These are phyloP conservation scores for Cebus imitator DNA, from an alignment of 2,113 vertebrate species.

Conservation along the genomic window DNA sequence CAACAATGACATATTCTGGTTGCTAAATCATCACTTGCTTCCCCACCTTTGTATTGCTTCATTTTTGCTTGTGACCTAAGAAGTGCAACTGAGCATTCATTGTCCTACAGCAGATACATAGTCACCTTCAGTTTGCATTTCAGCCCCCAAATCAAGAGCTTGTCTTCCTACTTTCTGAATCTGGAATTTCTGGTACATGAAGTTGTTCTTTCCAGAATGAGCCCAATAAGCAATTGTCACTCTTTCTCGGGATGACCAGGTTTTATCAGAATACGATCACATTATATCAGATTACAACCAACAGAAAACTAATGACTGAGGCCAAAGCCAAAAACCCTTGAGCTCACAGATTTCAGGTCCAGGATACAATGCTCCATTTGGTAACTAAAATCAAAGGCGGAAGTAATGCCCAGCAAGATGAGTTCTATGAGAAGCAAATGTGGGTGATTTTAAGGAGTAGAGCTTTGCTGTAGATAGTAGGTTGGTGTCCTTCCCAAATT, in stretches of 20 bases:
- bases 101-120: not conserved
- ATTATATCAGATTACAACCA: not conserved
- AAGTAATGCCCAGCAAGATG: not conserved
- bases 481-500: not conserved
- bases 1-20: not conserved
- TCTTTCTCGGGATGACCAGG: not conserved
- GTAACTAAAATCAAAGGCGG: not conserved
- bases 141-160: not conserved
- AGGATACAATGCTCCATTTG: not conserved
- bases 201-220: not conserved
- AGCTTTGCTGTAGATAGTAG: not conserved
- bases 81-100: accelerated
- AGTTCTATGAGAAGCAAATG: not conserved
- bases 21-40: not conserved
- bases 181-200: not conserved
- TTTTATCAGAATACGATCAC: not conserved
- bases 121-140: not conserved
- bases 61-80: not conserved
- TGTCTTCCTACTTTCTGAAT: not conserved
- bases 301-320: not conserved
- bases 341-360: not conserved
- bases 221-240: not conserved
- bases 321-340: not conserved
- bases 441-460: not conserved
- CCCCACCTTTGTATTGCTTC: no score